These are phyloP conservation scores for Panthera tigris DNA, from an alignment of 2,113 vertebrate genomes.

Conservation along the genomic window DNA sequence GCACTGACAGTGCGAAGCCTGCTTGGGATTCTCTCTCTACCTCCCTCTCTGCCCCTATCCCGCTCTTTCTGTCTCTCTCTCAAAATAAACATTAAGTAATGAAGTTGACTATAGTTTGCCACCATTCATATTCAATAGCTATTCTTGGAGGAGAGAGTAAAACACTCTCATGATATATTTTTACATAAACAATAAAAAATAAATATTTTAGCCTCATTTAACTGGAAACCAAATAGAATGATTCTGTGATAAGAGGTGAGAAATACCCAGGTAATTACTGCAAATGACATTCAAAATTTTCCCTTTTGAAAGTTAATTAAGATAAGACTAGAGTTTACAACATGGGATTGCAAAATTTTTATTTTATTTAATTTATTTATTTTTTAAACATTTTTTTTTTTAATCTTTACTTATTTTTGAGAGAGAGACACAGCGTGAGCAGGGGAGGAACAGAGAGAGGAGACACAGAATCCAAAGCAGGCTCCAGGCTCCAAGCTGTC, in stretches of 20 bases:
- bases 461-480: no score
- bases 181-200: neutral
- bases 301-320: neutral
- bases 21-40: no score
- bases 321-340: neutral
- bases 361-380: no score
- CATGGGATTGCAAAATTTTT: neutral
- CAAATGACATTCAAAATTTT: slow-evolving; percentile 7
- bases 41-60: no score
- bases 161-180: neutral
- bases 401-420: no score
- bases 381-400: no score
- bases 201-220: slow-evolving; percentile 1
- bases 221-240: slow-evolving; percentile 20
- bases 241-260: neutral
- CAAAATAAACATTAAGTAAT: neutral
- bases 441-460: no score
- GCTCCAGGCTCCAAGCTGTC: no score
- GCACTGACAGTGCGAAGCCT: no score
- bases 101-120: neutral
- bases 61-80: no score
- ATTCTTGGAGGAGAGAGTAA: neutral
- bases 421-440: no score
- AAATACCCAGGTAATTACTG: neutral
- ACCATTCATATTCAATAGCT: neutral